These are phyloP conservation scores for Pipa parva DNA, from an alignment of 2,113 vertebrate genomes.

Conservation along the genomic window DNA sequence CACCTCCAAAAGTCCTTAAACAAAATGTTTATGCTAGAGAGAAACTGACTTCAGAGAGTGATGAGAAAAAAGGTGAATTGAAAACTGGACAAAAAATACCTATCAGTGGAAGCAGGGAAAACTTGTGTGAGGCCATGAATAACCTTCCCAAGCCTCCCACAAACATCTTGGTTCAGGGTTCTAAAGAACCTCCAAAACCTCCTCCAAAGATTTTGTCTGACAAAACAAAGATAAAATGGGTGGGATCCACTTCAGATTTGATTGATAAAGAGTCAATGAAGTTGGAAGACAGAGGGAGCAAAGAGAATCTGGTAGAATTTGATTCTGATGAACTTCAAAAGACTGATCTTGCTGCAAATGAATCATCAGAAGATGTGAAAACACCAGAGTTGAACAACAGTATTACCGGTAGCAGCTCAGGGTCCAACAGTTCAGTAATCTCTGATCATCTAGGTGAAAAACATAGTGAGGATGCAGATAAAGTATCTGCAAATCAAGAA, in stretches of 20 bases:
- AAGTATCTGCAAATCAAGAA: conserved; percentile 45
- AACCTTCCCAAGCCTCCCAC: conserved; percentile 46
- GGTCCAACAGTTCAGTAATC: conserved; percentile 9
- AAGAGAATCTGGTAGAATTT: conserved; percentile 46
- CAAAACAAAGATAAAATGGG: conserved; percentile 67
- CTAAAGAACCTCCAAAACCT: conserved; percentile 47
- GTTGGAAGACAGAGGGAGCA: conserved; percentile 5
- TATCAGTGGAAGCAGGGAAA: conserved; percentile 46
- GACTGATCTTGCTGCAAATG: conserved; percentile 51
- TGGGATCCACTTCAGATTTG: conserved; percentile 45
- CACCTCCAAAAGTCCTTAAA: conserved; percentile 62
- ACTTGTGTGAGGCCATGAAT: conserved; percentile 39
- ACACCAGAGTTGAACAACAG: conserved; percentile 27
- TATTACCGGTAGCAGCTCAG: conserved; percentile 20
- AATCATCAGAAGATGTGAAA: conserved; percentile 49
- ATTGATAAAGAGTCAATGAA: conserved; percentile 37
- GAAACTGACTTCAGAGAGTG: conserved; percentile 29
- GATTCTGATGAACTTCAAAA: conserved; percentile 45
- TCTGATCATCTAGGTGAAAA: conserved; percentile 18
- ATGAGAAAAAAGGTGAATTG: conserved; percentile 36
- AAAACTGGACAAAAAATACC: conserved; percentile 17
- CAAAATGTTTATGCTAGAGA: conserved; percentile 57
- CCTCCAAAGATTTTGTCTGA: conserved; percentile 49
- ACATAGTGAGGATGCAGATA: background rate
- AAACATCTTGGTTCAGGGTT: conserved; percentile 31